Evolutionary conservation across 1,140 invertebrate species (phyloP), one percentile per base, ranked within the genome.

Genomic region (Aphis craccivora): DNA sequence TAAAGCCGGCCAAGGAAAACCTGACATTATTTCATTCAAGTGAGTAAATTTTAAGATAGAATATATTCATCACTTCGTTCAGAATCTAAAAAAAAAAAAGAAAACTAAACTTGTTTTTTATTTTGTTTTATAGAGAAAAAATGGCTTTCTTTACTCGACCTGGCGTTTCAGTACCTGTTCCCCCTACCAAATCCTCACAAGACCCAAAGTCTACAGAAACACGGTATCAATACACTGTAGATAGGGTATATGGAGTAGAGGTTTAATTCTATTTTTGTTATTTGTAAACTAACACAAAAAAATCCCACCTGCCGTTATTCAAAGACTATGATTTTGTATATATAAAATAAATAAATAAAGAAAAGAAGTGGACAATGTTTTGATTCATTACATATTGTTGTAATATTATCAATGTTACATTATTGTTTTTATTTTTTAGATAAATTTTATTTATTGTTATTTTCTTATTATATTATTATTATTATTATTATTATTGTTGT

Each of bases 1-100:
- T 51, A 97, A 98, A 94, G 97, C 97, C 94, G 97, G 97, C n/a
- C 97, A 97, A 94, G 97, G 98, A 93, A 97, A 98, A 95, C 98
- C 98, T 2, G 98, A 99, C 95, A 96, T 98, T 93, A 97, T 98
- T 94, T 98, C 98, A 40, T 99, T 99, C 95, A 98, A 98, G 98
- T 99, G 95, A 97, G 97, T 97, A 84, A 37, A 40, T 40, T 40
- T 40, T 40, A 40, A 40, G 37, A 40, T 40, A 40, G 3, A 40
- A 40, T 40, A 40, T 3, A 40, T 40, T 40, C 37, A 40, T 40
- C 37, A 40, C 37, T 40, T 40, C 37, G 1, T 40, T 40, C 37
- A 40, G 37, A 40, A 40, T 40, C 37, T 40, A 40, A 40, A 40
- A 40, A 40, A 40, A 40, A 40, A 40, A 40, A 40, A 40, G 22